Evolutionary conservation across 2,797 vertebrate genomes (phyloP).

Genomic region (Karalla daura): DNA sequence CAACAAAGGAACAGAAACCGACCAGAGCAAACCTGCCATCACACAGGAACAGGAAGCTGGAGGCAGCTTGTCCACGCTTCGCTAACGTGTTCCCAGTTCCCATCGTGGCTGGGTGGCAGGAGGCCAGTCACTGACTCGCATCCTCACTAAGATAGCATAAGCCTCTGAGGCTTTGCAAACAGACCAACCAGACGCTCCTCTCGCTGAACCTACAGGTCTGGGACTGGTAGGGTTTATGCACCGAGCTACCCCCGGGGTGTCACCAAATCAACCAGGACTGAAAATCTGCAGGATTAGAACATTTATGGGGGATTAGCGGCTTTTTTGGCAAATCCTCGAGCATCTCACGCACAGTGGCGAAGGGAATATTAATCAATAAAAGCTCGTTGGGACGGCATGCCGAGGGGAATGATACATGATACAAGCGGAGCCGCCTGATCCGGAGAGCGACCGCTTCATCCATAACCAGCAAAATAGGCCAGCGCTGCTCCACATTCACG

Average conservation of each 20-base stretch:
- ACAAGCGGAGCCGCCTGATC: constrained; percentile 20
- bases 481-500: constrained; percentile 62
- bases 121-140: neutral
- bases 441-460: constrained; percentile 50
- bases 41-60: neutral
- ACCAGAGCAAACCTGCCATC: too few relatives aligned
- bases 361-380: constrained; percentile 33
- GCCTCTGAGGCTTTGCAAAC: neutral
- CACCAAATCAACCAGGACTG: neutral
- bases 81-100: neutral
- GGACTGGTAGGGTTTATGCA: neutral
- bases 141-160: neutral
- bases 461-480: constrained; percentile 56
- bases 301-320: constrained; percentile 8
- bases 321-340: constrained; percentile 11
- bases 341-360: neutral
- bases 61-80: neutral
- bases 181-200: neutral
- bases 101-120: neutral
- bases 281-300: neutral
- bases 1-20: neutral
- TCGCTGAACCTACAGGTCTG: neutral
- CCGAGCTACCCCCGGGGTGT: too few relatives aligned
- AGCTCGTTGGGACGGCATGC: constrained; percentile 11
- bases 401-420: constrained; percentile 14